Conservation (phyloP, 2,888 invertebrate genomes). For the Psylliodes chrysocephalus region DNA sequence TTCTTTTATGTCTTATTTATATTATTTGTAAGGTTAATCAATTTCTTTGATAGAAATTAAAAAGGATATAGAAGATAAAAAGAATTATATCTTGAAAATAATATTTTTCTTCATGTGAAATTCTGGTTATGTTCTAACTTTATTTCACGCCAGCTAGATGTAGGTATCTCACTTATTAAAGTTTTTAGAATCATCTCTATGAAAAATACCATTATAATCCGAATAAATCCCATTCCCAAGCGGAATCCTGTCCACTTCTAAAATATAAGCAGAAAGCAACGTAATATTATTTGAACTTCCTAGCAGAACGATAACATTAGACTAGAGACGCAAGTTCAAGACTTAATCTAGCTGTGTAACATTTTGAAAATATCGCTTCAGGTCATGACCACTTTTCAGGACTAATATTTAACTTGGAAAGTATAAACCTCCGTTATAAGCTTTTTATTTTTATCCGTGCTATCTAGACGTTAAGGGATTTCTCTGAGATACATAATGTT, state of each 20-base stretch:
- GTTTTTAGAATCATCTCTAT: background rate
- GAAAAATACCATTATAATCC: slow-evolving; percentile 14
- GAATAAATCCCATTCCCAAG: slow-evolving; percentile 15
- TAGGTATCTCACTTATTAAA: background rate
- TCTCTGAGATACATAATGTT: background rate
- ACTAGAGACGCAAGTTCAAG: background rate
- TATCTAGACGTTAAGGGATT: background rate
- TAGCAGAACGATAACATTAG: slow-evolving; percentile 5
- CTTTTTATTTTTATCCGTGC: slow-evolving; percentile 10
- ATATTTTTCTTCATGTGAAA: background rate
- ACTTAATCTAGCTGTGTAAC: slow-evolving; percentile 15
- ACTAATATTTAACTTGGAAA: slow-evolving; percentile 23
- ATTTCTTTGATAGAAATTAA: too few relatives aligned
- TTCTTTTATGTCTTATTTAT: too few relatives aligned
- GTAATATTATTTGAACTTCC: slow-evolving; percentile 12
- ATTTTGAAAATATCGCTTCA: slow-evolving; percentile 13
- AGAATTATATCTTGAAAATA: too few relatives aligned
- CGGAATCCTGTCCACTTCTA: slow-evolving; percentile 12
- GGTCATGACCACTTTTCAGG: slow-evolving; percentile 18
- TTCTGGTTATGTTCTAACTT: background rate
- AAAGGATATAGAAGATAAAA: too few relatives aligned
- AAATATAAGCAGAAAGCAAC: slow-evolving; percentile 16
- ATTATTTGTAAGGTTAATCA: too few relatives aligned
- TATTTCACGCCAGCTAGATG: background rate
- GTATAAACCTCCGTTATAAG: slow-evolving; percentile 1